A percentile compares a stretch with the other conserved stretches of the same genome.
Conservation (phyloP, 2,888 invertebrate genomes). For the Mamestra brassicae region DNA sequence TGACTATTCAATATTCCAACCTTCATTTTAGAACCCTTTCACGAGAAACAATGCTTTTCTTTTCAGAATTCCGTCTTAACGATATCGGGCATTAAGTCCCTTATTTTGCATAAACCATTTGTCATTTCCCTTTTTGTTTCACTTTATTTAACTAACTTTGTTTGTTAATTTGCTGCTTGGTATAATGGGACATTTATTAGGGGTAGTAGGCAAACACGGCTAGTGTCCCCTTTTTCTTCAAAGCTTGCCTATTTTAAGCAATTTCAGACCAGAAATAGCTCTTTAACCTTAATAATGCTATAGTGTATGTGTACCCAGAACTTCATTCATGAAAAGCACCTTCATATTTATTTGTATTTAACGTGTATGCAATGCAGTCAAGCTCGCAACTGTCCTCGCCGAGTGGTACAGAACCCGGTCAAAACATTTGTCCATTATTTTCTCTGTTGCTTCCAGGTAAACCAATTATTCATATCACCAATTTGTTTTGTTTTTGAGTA, state of each 20-base stretch:
- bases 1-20: background rate
- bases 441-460: conserved; percentile 7
- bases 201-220: background rate
- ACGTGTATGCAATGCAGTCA: background rate
- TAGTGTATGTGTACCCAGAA: background rate
- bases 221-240: background rate
- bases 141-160: conserved; percentile 12
- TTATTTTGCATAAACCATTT: conserved; percentile 31
- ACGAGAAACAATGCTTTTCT: conserved; percentile 25
- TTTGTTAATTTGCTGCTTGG: conserved; percentile 5
- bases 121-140: conserved; percentile 24
- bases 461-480: background rate
- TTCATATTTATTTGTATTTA: background rate
- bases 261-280: background rate
- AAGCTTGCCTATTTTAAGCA: background rate
- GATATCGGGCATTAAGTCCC: conserved; percentile 20
- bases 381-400: background rate
- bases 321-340: background rate
- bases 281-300: background rate
- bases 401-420: background rate
- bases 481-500: background rate
- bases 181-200: background rate
- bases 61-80: conserved; percentile 25
- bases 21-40: conserved; percentile 1
- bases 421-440: conserved; percentile 5